Evolutionary conservation across 2,113 vertebrate species (phyloP).

Genomic region (Semnornis frantzii): DNA sequence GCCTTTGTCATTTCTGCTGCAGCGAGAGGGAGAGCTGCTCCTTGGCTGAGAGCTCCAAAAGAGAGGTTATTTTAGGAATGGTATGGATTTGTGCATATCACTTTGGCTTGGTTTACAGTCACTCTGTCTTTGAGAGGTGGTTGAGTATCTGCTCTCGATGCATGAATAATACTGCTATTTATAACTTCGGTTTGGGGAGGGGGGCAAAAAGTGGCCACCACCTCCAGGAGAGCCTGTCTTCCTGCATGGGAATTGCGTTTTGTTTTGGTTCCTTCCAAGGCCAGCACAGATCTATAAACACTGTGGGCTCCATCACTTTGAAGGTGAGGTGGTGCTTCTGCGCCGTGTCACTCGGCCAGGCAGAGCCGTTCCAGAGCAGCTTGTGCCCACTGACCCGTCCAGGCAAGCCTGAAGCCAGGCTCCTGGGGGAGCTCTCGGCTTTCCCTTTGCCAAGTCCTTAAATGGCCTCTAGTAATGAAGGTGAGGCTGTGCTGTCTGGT

Average conservation of each 20-base stretch:
- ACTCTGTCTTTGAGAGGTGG: not conserved
- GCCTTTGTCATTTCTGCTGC: slow-evolving; percentile 50
- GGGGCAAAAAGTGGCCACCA: not conserved
- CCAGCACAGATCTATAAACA: not conserved
- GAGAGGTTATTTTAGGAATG: slow-evolving; percentile 55
- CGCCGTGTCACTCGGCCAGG: not conserved
- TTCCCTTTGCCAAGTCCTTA: not conserved
- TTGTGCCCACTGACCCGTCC: not conserved
- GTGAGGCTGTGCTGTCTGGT: not conserved
- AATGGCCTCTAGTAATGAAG: not conserved
- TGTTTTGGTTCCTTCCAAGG: accelerated
- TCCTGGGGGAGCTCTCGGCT: slow-evolving; percentile 2
- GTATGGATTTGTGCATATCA: not conserved
- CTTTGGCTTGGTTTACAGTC: slow-evolving; percentile 15
- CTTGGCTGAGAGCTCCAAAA: slow-evolving; percentile 16
- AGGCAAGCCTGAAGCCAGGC: not conserved
- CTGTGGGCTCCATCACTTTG: not conserved
- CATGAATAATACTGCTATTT: slow-evolving; percentile 35
- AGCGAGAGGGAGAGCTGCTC: not conserved
- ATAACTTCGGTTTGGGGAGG: not conserved
- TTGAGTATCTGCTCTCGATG: not conserved
- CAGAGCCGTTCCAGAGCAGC: not conserved
- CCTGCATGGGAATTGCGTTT: accelerated
- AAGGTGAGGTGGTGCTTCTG: not conserved
- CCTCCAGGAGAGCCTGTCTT: not conserved